Evolutionary conservation across 35 echinoderm and acorn worm genomes (phyloP).

Genomic region (Anneissia japonica): DNA sequence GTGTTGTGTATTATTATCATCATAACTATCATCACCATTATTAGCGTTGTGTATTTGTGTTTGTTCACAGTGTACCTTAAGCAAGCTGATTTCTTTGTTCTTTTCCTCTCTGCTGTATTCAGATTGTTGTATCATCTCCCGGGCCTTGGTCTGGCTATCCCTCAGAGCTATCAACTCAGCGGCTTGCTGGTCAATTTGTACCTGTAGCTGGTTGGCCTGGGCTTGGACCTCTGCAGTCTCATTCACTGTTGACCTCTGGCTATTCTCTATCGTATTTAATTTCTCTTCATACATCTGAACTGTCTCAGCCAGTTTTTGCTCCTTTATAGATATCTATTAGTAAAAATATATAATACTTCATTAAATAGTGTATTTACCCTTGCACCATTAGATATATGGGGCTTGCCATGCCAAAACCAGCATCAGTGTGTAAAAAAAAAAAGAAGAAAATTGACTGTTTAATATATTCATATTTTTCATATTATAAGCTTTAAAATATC

Average conservation of each 20-base stretch:
- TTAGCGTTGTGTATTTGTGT: too few species aligned
- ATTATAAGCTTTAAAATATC: too few species aligned
- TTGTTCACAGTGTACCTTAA: slow-evolving; percentile 36
- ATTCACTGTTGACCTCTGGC: background rate
- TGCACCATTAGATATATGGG: too few species aligned
- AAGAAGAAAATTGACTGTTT: too few species aligned
- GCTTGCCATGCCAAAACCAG: too few species aligned
- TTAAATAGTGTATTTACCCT: too few species aligned
- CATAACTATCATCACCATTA: too few species aligned
- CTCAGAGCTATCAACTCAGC: slow-evolving; percentile 25
- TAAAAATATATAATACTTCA: background rate
- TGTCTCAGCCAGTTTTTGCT: background rate
- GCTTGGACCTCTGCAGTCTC: background rate
- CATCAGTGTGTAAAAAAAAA: too few species aligned
- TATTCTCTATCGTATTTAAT: background rate
- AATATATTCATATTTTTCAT: too few species aligned
- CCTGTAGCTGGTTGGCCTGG: background rate
- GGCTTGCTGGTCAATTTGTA: background rate
- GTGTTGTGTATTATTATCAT: too few species aligned
- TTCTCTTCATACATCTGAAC: background rate
- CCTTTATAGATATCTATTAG: background rate
- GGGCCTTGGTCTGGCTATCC: slow-evolving; percentile 23
- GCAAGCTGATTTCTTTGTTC: slow-evolving; percentile 43
- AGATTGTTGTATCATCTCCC: slow-evolving; percentile 35
- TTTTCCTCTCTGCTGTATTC: slow-evolving; percentile 50